Evolutionary conservation across 2,797 vertebrate species (phyloP), one percentile per base, ranked within the genome.

Genomic region (Aldrovandia affinis): DNA sequence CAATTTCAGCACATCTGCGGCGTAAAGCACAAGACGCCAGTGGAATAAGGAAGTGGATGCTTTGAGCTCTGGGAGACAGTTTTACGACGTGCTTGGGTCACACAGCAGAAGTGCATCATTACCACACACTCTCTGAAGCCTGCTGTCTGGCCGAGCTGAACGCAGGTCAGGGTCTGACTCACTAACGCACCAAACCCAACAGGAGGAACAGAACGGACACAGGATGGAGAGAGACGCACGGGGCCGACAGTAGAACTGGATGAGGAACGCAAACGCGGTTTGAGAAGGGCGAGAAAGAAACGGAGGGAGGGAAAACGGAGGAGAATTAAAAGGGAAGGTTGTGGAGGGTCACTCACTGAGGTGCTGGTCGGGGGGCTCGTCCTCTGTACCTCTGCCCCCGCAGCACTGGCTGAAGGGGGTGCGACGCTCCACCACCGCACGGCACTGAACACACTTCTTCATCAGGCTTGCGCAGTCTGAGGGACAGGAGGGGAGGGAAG

Each of bases 401-500:
- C 98, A 99, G 94, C 98, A 99, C 89, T 96, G 95, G 88, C 97
- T 96, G 88, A 99, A 99, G 89, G 98, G 98, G 82, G 97, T 98
- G 94, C 98, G 96, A 88, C 96, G 95, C 89, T 99, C 98, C 86
- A 99, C 98, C 78, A 99, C 96, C 83, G 98, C 97, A 85, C 98
- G 98, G 88, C 98, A 99, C 91, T 99, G 98, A 77, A 99, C 98
- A 88, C 98, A 99, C 89, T 99, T 99, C 95, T 99, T 99, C 98
- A 99, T 99, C 89, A 99, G 95, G 92, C 92, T 99, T 88, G 98
- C 98, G 95, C 98, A 99, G 89, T 99, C 98, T 99, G 90, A 59
- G 85, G 85, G 33, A 86, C 0, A 85, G 79, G 15, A 8, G 73
- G 59, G 87, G 39, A 81, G 12, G 75, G 20, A 22, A 59, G 84